Evolutionary conservation across 1,140 invertebrate genomes (phyloP).

Genomic region (Aphaenogaster rudis): DNA sequence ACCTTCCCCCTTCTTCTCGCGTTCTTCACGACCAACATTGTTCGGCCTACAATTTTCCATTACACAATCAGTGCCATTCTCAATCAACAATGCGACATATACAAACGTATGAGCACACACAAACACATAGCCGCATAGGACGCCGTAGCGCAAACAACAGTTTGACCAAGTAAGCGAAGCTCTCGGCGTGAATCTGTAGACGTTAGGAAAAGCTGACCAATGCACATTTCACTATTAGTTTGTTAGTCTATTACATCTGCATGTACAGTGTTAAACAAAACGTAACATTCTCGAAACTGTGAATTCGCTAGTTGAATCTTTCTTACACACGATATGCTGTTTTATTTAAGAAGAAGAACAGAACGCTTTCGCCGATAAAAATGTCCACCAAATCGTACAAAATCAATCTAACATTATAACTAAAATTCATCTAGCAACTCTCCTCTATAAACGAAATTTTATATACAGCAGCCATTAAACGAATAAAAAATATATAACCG

Average conservation of each 20-base stretch:
- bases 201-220: constrained; percentile 72
- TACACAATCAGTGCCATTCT: constrained; percentile 54
- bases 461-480: not conserved
- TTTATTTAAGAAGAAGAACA: constrained; percentile 10
- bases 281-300: constrained; percentile 64
- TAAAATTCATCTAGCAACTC: too few species aligned
- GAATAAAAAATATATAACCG: not conserved
- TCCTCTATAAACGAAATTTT: not conserved
- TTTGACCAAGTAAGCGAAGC: constrained; percentile 22
- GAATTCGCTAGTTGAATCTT: constrained; percentile 8
- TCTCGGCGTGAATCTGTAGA: constrained; percentile 55
- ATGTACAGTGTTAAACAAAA: constrained; percentile 50
- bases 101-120: not conserved
- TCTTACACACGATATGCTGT: constrained; percentile 10
- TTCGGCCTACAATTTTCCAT: constrained; percentile 60
- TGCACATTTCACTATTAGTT: constrained; percentile 75
- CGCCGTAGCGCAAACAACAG: not conserved
- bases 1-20: not conserved
- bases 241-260: constrained; percentile 73
- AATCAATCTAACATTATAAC: not conserved
- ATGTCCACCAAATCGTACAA: not conserved
- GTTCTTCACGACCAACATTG: constrained; percentile 32
- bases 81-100: constrained; percentile 38
- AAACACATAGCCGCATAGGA: not conserved
- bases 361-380: not conserved